Base-by-base conservation (phyloP, 2,113 vertebrate species). In the Sphaerodactylus townsendi region DNA sequence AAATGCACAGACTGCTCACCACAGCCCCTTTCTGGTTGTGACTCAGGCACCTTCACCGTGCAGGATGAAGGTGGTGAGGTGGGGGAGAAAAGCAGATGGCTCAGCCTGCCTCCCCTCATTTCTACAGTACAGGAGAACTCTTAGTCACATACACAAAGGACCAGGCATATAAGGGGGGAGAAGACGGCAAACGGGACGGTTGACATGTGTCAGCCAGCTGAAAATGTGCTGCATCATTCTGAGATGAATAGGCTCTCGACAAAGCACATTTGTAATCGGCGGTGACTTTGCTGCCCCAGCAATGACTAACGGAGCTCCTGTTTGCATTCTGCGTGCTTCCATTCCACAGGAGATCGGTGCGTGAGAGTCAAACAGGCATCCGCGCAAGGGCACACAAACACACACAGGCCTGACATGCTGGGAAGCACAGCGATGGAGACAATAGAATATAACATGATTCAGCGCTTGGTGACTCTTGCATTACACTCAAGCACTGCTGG, bases 181-280 rank as follows among this genome's bases (percentile, higher is more conserved):
- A 6, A 35, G 39, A 35, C 35, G 65, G n/a, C 44, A 35, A 79
- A 15, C 59, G 59, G 64, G 71, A 72, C 62, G 75, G 66, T 33
- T 53, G 50, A 5, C 17, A 56, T 17, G 53, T 71, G 82, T 0
- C 50, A 5, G 48, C 56, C 33, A 8, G 1, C 39, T 46, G 50
- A 56, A 73, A 53, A 37, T 44, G 39, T 48, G 85, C 79, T 83
- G 13, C 87, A 84, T 77, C 81, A 90, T 2, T 2, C 0, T 10
- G 46, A 70, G 46, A 78, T 89, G 89, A 86, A 64, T 0, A 92
- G 87, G 82, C 56, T 2, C 88, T 89, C 77, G 86, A 88, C 73
- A 91, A 84, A 73, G 66, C 89, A 91, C 90, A 77, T 92, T 93
- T 90, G 89, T 93, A 93, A 96, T 77, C 83, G 2, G 15, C 86